Base-by-base conservation (phyloP, 2,113 vertebrate genomes). In the Butorides virescens region DNA sequence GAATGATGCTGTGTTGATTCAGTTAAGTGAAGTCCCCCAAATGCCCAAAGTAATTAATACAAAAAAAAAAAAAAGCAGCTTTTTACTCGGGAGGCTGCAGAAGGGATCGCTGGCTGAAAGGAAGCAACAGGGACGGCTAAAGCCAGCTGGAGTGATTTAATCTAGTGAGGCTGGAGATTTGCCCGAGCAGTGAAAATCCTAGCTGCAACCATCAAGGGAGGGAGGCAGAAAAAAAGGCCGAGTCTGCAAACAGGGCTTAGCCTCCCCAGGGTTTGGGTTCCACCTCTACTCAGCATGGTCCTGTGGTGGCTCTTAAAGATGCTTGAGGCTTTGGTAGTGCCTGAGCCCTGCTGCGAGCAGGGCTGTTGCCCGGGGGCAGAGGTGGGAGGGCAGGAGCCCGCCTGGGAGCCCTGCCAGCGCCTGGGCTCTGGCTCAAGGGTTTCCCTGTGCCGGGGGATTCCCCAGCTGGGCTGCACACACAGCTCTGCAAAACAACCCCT, bases 201-300 rank as follows among this genome's bases (percentile, higher is more conserved):
- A 14, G 53, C 74, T 72, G 46, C 32, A 50, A 3, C 13, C 26
- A 3, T 0, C 0, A 4, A 9, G 61, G 32, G 49, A 75, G 29
- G 29, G n/a, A 73, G 62, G 47, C 29, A 23, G 52, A 26, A 65
- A n/a, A 19, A 88, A 61, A 74, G 36, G 14, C 71, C 17, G 30
- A 70, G 50, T 5, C 34, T 68, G 42, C 66, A 72, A 34, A 21
- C 25, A 52, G 44, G 30, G 11, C 47, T 70, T 7, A 3, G 62
- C 17, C 11, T 7, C 19, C 1, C 1, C 13, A 19, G 39, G 9
- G 11, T n/a, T 53, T 70, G 59, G 17, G 62, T 86, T 77, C n/a
- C 13, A 9, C 7, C 17, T 55, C 49, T 47, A 1, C 34, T 53
- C 34, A 11, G 21, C 0, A 0, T 15, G 7, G 16, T 34, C 36